Percentiles rank a stretch among this genome's conserved stretches.
These are phyloP conservation scores for Cecidostiba fungosa DNA, from an alignment of 2,888 invertebrate species.

Conservation along the genomic window DNA sequence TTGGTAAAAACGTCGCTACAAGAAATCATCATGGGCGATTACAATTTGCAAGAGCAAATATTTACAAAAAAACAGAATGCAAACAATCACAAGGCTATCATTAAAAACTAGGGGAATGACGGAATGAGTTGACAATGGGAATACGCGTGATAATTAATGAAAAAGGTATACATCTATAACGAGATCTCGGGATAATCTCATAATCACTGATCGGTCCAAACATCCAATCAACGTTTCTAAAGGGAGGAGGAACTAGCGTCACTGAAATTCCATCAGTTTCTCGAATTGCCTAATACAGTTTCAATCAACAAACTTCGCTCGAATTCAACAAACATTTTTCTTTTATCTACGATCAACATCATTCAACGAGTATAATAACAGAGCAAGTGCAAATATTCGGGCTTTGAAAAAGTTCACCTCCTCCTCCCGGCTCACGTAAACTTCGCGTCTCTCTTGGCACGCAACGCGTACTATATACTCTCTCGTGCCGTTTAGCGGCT, in stretches of 20 bases:
- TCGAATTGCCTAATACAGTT: slow-evolving; percentile 1
- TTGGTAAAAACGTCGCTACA: slow-evolving; percentile 37
- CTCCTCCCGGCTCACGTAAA: neutral
- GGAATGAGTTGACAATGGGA: slow-evolving; percentile 32
- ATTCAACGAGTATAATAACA: slow-evolving; percentile 22
- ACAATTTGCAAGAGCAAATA: slow-evolving; percentile 50
- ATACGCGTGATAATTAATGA: neutral
- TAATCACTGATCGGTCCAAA: neutral
- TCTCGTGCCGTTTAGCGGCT: neutral
- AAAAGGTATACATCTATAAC: neutral
- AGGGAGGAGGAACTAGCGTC: slow-evolving; percentile 14
- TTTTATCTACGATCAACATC: neutral
- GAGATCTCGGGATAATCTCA: slow-evolving; percentile 16
- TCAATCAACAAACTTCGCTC: neutral
- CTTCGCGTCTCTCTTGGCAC: neutral
- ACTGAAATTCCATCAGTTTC: neutral
- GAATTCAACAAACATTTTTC: slow-evolving; percentile 6
- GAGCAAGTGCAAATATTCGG: neutral
- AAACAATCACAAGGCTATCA: slow-evolving; percentile 17
- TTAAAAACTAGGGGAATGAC: slow-evolving; percentile 37
- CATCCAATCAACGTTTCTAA: slow-evolving; percentile 22
- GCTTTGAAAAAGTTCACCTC: neutral
- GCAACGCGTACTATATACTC: slow-evolving; percentile 9
- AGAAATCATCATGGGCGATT: slow-evolving; percentile 1
- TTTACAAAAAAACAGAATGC: slow-evolving; percentile 43